phyloP scores from a whole-genome alignment of 1,140 invertebrate species.

The Drosophila bifasciata region DNA sequence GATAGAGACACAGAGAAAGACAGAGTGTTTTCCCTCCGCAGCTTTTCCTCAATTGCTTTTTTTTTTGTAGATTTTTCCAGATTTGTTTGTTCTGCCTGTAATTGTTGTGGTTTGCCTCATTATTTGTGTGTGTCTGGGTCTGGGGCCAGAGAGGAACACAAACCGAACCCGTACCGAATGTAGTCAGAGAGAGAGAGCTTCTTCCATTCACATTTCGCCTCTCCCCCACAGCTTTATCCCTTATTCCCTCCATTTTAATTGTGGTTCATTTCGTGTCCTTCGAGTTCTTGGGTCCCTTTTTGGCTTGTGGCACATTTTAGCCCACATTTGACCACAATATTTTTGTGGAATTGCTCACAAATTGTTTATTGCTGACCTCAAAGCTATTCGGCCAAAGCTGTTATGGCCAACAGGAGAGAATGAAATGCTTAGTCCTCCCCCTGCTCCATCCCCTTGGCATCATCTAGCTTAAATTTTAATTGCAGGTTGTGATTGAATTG shows the following conservation, averaged over 20 bases:
- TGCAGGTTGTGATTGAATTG: constrained; percentile 23
- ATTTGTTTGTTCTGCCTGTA: constrained; percentile 54
- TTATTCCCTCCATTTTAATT: constrained; percentile 20
- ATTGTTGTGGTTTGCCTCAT: constrained; percentile 62
- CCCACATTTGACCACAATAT: constrained; percentile 59
- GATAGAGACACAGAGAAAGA: not conserved
- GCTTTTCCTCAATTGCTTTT: constrained; percentile 35
- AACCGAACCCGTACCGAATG: too few relatives aligned
- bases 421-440: constrained; percentile 6
- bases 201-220: not conserved
- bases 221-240: too few relatives aligned
- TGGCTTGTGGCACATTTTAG: constrained; percentile 47
- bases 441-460: constrained; percentile 4
- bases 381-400: constrained; percentile 46
- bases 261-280: constrained; percentile 42
- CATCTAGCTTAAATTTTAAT: constrained; percentile 25
- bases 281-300: constrained; percentile 33
- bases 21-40: constrained; percentile 1
- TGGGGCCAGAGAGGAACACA: constrained; percentile 23
- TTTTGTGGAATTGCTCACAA: constrained; percentile 52
- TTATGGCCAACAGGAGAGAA: constrained; percentile 24
- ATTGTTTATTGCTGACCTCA: constrained; percentile 60
- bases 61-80: constrained; percentile 25
- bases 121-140: constrained; percentile 53
- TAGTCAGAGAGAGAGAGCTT: too few relatives aligned